Conservation (phyloP, 2,888 invertebrate genomes). For the Bellardia bayeri region DNA sequence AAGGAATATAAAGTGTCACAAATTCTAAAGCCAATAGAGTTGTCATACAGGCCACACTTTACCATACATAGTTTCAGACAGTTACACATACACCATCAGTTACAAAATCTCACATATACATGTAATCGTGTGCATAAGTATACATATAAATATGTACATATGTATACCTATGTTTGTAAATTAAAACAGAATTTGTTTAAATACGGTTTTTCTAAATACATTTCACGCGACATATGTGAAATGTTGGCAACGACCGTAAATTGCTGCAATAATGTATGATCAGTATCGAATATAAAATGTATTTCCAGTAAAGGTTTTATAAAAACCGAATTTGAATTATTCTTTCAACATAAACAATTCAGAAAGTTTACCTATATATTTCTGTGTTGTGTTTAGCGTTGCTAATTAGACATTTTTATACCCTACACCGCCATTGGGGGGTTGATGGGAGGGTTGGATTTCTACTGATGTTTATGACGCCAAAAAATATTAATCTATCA, state of each 20-base stretch:
- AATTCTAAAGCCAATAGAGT: conserved; percentile 72
- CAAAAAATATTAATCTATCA: too few relatives aligned
- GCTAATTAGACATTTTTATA: too few relatives aligned
- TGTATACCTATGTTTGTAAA: conserved; percentile 13
- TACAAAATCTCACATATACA: not conserved
- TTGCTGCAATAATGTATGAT: not conserved
- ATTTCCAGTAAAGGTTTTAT: too few relatives aligned
- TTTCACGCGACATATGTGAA: conserved; percentile 57
- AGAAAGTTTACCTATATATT: too few relatives aligned
- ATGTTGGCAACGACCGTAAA: conserved; percentile 15
- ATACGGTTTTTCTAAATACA: conserved; percentile 5
- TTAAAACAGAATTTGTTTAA: not conserved
- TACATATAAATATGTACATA: not conserved
- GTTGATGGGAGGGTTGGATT: too few relatives aligned
- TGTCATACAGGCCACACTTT: conserved; percentile 70
- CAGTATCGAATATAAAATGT: not conserved
- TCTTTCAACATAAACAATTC: too few relatives aligned
- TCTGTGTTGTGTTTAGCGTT: too few relatives aligned
- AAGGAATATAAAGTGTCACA: conserved; percentile 65
- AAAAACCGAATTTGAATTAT: too few relatives aligned
- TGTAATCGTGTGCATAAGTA: not conserved
- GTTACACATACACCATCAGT: not conserved
- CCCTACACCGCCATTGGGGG: too few relatives aligned
- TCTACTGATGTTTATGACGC: too few relatives aligned
- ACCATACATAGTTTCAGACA: conserved; percentile 46